Percentiles rank a stretch among this genome's conserved stretches.
Evolutionary conservation across 2,888 invertebrate genomes (phyloP).

Genomic region (Drosophila aldrichi): DNA sequence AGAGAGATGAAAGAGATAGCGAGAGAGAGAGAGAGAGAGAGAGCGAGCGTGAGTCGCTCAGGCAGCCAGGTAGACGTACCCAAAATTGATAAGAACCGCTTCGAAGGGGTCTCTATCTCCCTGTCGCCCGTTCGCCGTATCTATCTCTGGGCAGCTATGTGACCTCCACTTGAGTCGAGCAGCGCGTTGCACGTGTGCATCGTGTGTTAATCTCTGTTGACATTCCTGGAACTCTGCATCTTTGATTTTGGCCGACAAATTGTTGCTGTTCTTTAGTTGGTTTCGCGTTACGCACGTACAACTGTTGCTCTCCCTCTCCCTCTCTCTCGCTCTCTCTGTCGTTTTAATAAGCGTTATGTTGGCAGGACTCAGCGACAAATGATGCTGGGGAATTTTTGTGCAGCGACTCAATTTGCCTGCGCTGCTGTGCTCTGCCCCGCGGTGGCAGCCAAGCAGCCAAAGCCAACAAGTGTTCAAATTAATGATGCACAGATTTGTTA

Average conservation of each 20-base stretch:
- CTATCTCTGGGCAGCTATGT: constrained; percentile 13
- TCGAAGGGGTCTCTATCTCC: constrained; percentile 17
- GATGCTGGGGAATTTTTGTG: constrained; percentile 45
- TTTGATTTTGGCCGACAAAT: constrained; percentile 70
- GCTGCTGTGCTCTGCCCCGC: constrained; percentile 12
- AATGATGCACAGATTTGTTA: constrained; percentile 80
- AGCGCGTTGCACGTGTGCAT: constrained; percentile 82
- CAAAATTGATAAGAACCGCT: constrained; percentile 20
- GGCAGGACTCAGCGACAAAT: constrained; percentile 61
- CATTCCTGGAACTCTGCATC: constrained; percentile 80
- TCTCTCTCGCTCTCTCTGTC: constrained; percentile 11
- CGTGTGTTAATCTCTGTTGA: constrained; percentile 83
- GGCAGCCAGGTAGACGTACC: constrained; percentile 52
- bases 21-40: not conserved
- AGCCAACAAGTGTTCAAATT: constrained; percentile 74
- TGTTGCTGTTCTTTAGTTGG: constrained; percentile 45
- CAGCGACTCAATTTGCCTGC: constrained; percentile 67
- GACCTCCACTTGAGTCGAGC: constrained; percentile 60
- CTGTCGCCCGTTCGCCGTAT: not conserved
- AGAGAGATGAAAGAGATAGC: not conserved
- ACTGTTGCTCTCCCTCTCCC: not conserved
- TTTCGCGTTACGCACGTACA: constrained; percentile 72
- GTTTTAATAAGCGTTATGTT: constrained; percentile 78
- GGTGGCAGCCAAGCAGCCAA: constrained; percentile 24
- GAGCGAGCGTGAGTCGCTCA: constrained; percentile 12